Percentiles rank a stretch among this genome's conserved stretches.
These are phyloP conservation scores for Drosophila cognata DNA, from an alignment of 2,888 invertebrate species.

Conservation along the genomic window DNA sequence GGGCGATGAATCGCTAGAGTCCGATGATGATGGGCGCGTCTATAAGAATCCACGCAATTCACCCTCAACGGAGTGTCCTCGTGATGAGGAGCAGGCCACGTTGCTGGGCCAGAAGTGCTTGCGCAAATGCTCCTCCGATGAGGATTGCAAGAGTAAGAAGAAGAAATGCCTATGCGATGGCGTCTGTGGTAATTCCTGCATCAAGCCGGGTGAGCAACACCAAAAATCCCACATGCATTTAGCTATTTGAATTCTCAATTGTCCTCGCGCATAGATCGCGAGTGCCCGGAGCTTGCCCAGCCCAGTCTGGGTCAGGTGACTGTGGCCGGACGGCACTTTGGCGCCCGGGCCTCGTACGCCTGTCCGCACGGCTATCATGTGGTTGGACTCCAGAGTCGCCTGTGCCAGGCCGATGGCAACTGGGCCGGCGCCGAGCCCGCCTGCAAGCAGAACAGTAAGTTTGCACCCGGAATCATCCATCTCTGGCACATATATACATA, in stretches of 20 bases:
- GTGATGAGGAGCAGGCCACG: slow-evolving; percentile 94
- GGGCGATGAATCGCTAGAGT: slow-evolving; percentile 86
- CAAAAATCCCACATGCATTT: background rate
- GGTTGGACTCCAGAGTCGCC: slow-evolving; percentile 93
- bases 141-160: slow-evolving; percentile 98
- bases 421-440: slow-evolving; percentile 94
- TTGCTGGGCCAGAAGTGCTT: slow-evolving; percentile 94
- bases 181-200: slow-evolving; percentile 98
- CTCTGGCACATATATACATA: background rate
- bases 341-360: slow-evolving; percentile 91
- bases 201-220: slow-evolving; percentile 92
- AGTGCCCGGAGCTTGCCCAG: slow-evolving; percentile 92
- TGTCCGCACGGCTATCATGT: slow-evolving; percentile 96
- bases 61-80: slow-evolving; percentile 93
- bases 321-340: slow-evolving; percentile 91
- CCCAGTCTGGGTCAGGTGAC: slow-evolving; percentile 92
- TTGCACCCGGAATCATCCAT: background rate
- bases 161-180: slow-evolving; percentile 99
- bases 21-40: slow-evolving; percentile 92
- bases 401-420: slow-evolving; percentile 96
- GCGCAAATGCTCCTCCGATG: slow-evolving; percentile 96
- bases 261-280: slow-evolving; percentile 87
- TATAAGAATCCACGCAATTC: slow-evolving; percentile 96
- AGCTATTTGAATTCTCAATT: background rate
- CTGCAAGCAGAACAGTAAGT: slow-evolving; percentile 94